Percentiles rank a stretch among this genome's conserved stretches.
Conservation (phyloP, 2,113 vertebrate species). For the Thunnus thynnus region DNA sequence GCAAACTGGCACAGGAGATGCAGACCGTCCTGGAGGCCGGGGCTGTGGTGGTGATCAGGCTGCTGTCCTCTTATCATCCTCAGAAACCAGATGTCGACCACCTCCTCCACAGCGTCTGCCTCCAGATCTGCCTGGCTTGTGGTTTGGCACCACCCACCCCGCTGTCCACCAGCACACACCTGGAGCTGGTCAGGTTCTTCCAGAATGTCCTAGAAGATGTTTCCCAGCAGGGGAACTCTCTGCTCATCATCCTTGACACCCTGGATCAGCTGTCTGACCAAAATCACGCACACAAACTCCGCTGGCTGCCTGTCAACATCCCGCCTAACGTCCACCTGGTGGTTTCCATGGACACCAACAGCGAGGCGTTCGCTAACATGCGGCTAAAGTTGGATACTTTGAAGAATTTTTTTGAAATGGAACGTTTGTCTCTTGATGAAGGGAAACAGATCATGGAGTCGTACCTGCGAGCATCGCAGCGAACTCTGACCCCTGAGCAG, state of each 20-base stretch:
- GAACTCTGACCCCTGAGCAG: slow-evolving; percentile 76
- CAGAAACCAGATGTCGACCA: slow-evolving; percentile 70
- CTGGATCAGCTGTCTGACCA: slow-evolving; percentile 81
- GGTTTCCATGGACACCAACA: slow-evolving; percentile 78
- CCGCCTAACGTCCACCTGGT: slow-evolving; percentile 85
- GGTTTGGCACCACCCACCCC: slow-evolving; percentile 76
- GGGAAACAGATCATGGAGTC: slow-evolving; percentile 76
- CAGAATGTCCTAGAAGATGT: slow-evolving; percentile 76
- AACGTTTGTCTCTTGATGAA: slow-evolving; percentile 75
- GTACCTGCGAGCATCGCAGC: slow-evolving; percentile 57
- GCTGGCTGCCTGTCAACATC: slow-evolving; percentile 84
- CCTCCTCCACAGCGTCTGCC: slow-evolving; percentile 82
- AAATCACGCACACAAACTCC: slow-evolving; percentile 57
- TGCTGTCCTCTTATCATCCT: slow-evolving; percentile 81
- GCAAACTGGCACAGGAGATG: slow-evolving; percentile 79
- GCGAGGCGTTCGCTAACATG: slow-evolving; percentile 63
- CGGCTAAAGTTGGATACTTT: slow-evolving; percentile 41
- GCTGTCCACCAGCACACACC: slow-evolving; percentile 68
- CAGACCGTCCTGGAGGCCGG: slow-evolving; percentile 63
- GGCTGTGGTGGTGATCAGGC: slow-evolving; percentile 67
- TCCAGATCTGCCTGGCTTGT: slow-evolving; percentile 84
- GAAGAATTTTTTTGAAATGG: slow-evolving; percentile 77
- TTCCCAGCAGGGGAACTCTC: slow-evolving; percentile 75
- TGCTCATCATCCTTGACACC: slow-evolving; percentile 86
- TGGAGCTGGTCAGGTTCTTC: slow-evolving; percentile 81